These are phyloP conservation scores for Protobothrops flavoviridis DNA, from an alignment of 2,113 vertebrate genomes.

Conservation along the genomic window DNA sequence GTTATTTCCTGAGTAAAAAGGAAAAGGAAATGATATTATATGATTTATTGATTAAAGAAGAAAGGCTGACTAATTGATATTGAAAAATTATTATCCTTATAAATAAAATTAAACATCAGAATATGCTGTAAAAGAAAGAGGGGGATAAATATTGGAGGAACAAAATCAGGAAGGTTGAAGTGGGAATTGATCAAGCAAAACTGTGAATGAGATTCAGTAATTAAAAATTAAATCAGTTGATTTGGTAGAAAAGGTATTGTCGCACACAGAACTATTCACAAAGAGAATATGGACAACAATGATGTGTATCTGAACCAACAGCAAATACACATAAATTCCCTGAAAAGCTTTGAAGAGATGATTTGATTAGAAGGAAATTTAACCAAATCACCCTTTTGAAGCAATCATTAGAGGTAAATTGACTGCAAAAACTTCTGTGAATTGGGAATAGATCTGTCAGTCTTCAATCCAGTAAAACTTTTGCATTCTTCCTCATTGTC, in stretches of 20 bases:
- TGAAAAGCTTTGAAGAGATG: background rate
- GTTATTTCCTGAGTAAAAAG: background rate
- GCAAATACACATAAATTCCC: background rate
- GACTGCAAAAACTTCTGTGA: background rate
- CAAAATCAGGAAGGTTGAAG: background rate
- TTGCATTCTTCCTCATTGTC: background rate
- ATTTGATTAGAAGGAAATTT: background rate
- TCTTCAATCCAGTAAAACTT: background rate
- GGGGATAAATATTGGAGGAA: background rate
- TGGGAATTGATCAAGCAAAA: background rate
- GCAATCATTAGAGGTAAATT: background rate
- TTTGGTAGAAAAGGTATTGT: background rate
- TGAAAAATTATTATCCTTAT: background rate
- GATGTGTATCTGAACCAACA: background rate
- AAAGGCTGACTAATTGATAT: background rate
- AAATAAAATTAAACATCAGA: background rate
- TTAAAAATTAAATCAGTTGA: background rate
- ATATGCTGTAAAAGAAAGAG: background rate
- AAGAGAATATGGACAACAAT: background rate
- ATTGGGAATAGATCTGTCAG: background rate
- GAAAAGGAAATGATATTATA: background rate
- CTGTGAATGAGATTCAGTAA: background rate
- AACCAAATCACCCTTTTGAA: background rate
- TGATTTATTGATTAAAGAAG: background rate
- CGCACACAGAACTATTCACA: background rate